A percentile compares a stretch with the other conserved stretches of the same genome.
phyloP scores from a whole-genome alignment of 2,888 invertebrate genomes.

The Lasioglossum marginatum region DNA sequence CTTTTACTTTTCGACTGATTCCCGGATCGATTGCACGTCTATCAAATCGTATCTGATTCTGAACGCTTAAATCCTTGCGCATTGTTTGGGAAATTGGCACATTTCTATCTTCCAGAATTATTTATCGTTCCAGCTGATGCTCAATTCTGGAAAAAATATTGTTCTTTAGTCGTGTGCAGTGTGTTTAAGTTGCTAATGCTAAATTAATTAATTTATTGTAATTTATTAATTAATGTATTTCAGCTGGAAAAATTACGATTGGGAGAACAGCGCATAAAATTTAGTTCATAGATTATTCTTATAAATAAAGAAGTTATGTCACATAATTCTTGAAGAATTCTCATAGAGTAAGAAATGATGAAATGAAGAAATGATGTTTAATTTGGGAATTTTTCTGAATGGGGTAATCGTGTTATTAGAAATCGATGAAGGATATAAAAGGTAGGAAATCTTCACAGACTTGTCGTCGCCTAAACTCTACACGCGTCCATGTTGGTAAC shows the following conservation, averaged over 20 bases:
- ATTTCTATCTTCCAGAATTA: not conserved
- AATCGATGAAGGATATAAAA: not conserved
- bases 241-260: no score
- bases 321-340: not conserved
- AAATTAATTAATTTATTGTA: no score
- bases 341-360: not conserved
- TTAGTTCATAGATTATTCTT: no score
- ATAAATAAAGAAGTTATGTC: not conserved
- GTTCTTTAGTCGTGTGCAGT: no score
- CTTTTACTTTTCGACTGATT: not conserved
- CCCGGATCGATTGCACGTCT: not conserved
- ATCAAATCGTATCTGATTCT: not conserved
- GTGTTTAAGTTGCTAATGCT: no score
- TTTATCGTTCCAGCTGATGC: not conserved
- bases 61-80: not conserved
- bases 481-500: slow-evolving; percentile 67
- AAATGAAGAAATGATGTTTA: no score
- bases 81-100: not conserved
- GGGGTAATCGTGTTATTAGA: not conserved
- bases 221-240: no score
- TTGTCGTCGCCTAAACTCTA: slow-evolving; percentile 48
- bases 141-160: no score
- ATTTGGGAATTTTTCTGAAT: not conserved
- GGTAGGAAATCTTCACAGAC: not conserved
- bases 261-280: not conserved